Conservation (phyloP, 2,113 vertebrate genomes). For the Saimiri boliviensis region DNA sequence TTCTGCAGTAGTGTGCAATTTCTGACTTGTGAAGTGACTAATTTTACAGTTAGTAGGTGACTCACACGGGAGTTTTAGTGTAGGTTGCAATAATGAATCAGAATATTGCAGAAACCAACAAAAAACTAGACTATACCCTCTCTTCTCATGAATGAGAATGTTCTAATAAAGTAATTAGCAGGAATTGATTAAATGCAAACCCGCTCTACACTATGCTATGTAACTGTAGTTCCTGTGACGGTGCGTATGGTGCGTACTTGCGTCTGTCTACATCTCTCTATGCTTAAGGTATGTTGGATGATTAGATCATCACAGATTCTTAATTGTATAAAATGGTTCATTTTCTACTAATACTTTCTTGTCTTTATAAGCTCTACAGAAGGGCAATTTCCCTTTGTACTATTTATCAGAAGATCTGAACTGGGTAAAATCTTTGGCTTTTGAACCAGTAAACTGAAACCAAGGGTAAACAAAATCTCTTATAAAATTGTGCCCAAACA, state of each 20-base stretch:
- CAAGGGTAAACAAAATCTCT: not conserved
- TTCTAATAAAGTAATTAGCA: not conserved
- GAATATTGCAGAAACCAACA: not conserved
- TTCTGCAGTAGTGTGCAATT: not conserved
- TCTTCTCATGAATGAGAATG: not conserved
- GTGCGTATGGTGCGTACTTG: rapidly evolving
- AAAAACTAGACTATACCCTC: not conserved
- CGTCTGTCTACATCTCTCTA: not conserved
- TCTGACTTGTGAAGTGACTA: not conserved
- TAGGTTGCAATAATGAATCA: not conserved
- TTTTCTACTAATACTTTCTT: not conserved
- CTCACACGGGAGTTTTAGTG: not conserved
- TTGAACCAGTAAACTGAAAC: not conserved
- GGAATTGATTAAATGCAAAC: not conserved
- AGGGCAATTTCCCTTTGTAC: not conserved
- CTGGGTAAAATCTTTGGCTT: not conserved
- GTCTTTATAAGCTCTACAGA: not conserved
- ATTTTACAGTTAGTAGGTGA: not conserved
- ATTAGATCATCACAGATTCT: not conserved
- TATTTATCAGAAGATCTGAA: not conserved
- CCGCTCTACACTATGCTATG: not conserved
- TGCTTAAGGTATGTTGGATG: not conserved
- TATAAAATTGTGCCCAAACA: not conserved
- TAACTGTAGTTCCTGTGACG: not conserved
- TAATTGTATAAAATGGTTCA: not conserved